A percentile compares a stretch with the other conserved stretches of the same genome.
Evolutionary conservation across 2,797 vertebrate genomes (phyloP).

Genomic region (Pelodytes ibericus): DNA sequence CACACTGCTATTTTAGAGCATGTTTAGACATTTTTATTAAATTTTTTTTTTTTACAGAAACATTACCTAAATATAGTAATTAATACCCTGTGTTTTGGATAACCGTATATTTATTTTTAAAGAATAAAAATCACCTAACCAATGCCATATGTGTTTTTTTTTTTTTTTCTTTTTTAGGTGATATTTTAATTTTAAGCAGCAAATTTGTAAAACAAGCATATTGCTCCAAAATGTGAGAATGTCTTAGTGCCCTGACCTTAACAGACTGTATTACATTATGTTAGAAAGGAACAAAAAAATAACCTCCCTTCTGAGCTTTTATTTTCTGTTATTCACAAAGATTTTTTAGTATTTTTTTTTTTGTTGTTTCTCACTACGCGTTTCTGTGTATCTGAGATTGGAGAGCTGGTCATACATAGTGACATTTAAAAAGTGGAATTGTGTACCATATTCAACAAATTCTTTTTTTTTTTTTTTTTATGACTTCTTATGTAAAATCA

Average conservation of each 20-base stretch:
- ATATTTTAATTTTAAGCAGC: conserved; percentile 36
- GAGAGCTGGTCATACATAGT: too few relatives aligned
- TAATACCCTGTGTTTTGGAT: conserved; percentile 42
- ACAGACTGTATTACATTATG: conserved; percentile 27
- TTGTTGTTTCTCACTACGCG: too few relatives aligned
- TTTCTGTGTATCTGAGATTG: too few relatives aligned
- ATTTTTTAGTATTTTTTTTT: too few relatives aligned
- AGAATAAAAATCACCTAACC: conserved; percentile 40
- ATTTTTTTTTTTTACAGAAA: conserved; percentile 31
- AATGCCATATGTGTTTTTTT: conserved; percentile 44
- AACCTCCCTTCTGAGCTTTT: not conserved
- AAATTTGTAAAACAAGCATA: conserved; percentile 31
- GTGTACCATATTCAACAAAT: too few relatives aligned
- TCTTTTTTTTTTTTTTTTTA: too few relatives aligned
- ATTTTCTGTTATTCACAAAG: too few relatives aligned
- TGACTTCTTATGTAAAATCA: too few relatives aligned
- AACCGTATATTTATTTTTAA: conserved; percentile 24
- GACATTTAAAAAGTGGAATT: too few relatives aligned
- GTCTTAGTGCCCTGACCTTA: conserved; percentile 12
- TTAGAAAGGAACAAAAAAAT: not conserved
- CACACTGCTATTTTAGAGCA: conserved; percentile 19
- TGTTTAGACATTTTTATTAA: conserved; percentile 27
- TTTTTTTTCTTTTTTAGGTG: too few relatives aligned
- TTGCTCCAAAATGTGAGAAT: conserved; percentile 28
- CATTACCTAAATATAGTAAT: conserved; percentile 37